Evolutionary conservation across 2,797 vertebrate genomes (phyloP), one percentile per base, ranked within the genome.

Genomic region (Nannoperca australis): DNA sequence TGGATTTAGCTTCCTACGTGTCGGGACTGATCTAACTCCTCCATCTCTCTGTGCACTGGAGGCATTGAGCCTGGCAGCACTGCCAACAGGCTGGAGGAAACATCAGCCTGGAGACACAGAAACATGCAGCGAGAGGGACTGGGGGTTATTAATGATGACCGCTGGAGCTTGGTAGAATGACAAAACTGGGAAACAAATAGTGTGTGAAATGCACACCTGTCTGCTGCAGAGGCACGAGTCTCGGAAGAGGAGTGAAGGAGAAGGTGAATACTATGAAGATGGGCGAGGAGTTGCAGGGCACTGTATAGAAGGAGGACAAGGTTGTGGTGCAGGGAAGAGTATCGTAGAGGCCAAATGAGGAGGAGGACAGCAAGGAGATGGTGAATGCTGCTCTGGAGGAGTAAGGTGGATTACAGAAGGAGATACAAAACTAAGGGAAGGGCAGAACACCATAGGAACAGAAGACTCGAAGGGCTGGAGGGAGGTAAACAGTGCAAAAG

Each of bases 101-200:
- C 88, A 85, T 89, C 77, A 79, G 88, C 86, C 85, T 5, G 60
- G 84, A 89, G 87, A 89, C 84, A 78, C 54, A 70, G 78, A 77
- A 87, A 87, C 79, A 81, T 44, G 76, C 73, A 85, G 85, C 59
- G 22, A 79, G 72, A 78, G 82, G 58, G 81, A 78, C 74, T 20
- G 47, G 62, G 86, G 86, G 85, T 92, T 91, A 92, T 93, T 93
- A 93, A 92, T 85, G 88, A 91, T 83, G 88, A 91, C 88, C 80
- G 73, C 78, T 79, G 75, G 76, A 86, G 82, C 78, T 87, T 45
- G 53, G 69, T 78, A 80, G 85, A 89, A 85, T 91, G 89, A 86
- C 88, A 93, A 89, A 90, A 91, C 82, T 84, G 83, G 76, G 79
- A 74, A 91, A 89, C 88, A 91, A 93, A 91, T 84, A 88, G 83